phyloP scores from a whole-genome alignment of 2,797 vertebrate species.

The Scyliorhinus canicula region DNA sequence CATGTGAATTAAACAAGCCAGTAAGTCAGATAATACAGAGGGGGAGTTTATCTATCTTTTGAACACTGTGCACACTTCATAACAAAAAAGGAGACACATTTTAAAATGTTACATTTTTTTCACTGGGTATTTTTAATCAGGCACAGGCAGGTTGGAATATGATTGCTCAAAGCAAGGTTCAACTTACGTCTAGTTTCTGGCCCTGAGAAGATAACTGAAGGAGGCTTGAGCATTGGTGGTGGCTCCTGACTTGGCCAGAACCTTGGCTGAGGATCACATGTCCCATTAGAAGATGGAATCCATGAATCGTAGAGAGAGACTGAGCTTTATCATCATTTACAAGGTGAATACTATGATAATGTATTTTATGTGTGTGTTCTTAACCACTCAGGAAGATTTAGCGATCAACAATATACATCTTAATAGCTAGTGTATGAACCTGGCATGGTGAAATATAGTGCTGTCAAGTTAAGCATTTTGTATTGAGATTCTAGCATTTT shows the following conservation, averaged over 20 bases:
- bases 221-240: no score
- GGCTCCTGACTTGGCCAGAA: background rate
- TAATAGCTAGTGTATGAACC: background rate
- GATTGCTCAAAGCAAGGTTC: background rate
- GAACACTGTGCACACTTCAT: background rate
- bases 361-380: background rate
- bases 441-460: background rate
- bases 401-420: constrained; percentile 4
- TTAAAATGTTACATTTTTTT: background rate
- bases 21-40: background rate
- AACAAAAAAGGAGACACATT: background rate
- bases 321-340: background rate
- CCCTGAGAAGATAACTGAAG: background rate
- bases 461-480: constrained; percentile 3
- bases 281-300: background rate
- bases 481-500: constrained; percentile 25
- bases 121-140: background rate
- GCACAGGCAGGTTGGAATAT: background rate
- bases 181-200: no score
- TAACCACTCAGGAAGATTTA: constrained; percentile 26
- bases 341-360: background rate
- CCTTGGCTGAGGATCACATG: background rate
- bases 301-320: background rate
- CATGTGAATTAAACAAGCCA: background rate
- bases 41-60: background rate